Percentiles rank a stretch among this genome's conserved stretches.
These are phyloP conservation scores for Rhinopithecus roxellana DNA, from an alignment of 2,113 vertebrate genomes.

Conservation along the genomic window DNA sequence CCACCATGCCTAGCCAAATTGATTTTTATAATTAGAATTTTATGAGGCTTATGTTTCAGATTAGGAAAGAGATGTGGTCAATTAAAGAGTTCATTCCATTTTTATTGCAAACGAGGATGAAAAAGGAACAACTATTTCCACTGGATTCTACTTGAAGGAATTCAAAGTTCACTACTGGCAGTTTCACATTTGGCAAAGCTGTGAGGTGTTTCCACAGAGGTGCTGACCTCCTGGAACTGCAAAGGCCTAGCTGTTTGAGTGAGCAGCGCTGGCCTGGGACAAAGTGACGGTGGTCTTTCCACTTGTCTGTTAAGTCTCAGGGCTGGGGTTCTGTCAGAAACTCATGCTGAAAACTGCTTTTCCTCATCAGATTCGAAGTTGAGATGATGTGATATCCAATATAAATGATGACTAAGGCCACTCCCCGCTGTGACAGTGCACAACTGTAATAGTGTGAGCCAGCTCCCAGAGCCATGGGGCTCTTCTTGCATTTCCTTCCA, in stretches of 20 bases:
- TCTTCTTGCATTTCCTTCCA: not conserved
- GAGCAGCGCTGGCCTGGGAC: too few relatives aligned
- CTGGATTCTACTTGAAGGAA: not conserved
- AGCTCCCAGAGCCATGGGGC: not conserved
- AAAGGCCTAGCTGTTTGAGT: not conserved
- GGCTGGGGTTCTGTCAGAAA: not conserved
- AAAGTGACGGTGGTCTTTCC: not conserved
- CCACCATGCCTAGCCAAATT: not conserved
- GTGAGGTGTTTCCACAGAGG: not conserved
- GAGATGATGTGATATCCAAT: not conserved
- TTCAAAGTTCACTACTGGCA: not conserved
- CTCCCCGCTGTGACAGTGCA: not conserved
- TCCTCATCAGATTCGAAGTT: not conserved
- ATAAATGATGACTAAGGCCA: not conserved
- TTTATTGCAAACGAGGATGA: conserved; percentile 20
- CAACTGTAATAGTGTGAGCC: not conserved
- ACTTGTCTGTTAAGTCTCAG: not conserved
- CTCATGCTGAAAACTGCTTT: not conserved
- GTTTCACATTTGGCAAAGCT: not conserved
- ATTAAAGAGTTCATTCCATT: not conserved
- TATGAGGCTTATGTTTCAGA: not conserved
- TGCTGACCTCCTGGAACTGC: not conserved
- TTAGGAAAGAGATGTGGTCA: not conserved
- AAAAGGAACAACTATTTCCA: not conserved
- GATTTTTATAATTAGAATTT: too few relatives aligned